Evolutionary conservation across 2,888 invertebrate species (phyloP), one percentile per base, ranked within the genome.

Genomic region (Augochlorella aurata): DNA sequence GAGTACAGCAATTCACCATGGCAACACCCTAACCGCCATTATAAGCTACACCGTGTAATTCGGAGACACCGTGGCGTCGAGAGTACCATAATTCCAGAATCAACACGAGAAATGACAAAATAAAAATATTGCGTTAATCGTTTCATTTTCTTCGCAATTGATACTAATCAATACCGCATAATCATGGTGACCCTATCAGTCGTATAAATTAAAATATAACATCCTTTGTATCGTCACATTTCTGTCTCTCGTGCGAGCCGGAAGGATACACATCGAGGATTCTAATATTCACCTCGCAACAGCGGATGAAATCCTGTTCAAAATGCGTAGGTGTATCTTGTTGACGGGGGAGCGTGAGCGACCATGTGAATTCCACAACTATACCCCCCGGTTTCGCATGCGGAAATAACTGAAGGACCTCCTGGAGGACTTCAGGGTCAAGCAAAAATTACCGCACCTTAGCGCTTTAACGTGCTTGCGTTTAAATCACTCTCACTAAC

Each of bases 241-340:
- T 29, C 29, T 16, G 14, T 29, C 24, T 61, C 61, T 61, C 61
- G 54, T 14, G 24, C 14, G 8, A 45, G 24, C 47, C 75, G 52
- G 38, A 86, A 87, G 81, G 81, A 69, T 66, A 75, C 52, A 58
- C 74, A 83, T 63, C 61, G 71, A 4, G 44, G 83, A 78, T 85
- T 88, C 89, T 87, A 83, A 72, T 84, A 86, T 85, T 79, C 87
- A 90, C 89, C 90, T 89, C 88, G 89, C 85, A 68, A 85, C 88
- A 71, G 86, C 85, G 90, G 90, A 91, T 92, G 91, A 85, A 86
- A 88, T 90, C 92, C 92, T 92, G 91, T 89, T 92, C 90, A 76
- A 90, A 88, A 90, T 92, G 92, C 91, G 92, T 92, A 91, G 89
- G 89, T 87, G 88, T 89, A 81, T 89, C 91, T 70, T 66, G 67